Evolutionary conservation across 2,888 invertebrate species (phyloP), one percentile per base, ranked within the genome.

Genomic region (Chamaedrilus cognettii): DNA sequence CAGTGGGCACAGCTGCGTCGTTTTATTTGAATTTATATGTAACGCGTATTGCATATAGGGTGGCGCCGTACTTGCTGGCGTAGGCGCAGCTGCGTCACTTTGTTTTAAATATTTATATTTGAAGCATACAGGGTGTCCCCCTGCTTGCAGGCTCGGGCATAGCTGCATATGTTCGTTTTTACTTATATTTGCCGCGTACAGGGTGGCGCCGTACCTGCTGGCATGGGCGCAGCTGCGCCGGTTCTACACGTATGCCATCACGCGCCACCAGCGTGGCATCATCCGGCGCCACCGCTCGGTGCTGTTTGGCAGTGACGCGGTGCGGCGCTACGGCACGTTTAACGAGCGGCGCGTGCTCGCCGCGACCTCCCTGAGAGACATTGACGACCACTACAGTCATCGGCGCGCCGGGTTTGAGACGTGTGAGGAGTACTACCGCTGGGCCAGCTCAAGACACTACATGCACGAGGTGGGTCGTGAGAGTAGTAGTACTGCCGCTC

Each of bases 221-320:
- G 50, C 92, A 80, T 95, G 94, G 94, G 90, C 91, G 80, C 92
- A 93, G 82, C 90, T 94, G 85, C 88, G 95, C 23, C 90, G 95
- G 2, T 89, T 93, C 79, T 96, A 96, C 84, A 86, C 94, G 67
- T 95, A 93, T 84, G 89, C 93, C 68, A 95, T 96, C 91, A 94
- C 95, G 0, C 93, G 94, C 82, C 93, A 94, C 83, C 90, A 95
- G 83, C 92, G 93, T 75, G 90, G 89, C 79, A 90, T 96, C 68
- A 91, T 96, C 74, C 87, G 92, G n/a, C 87, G 90, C 63, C 94
- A 96, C 84, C 90, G 91, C 77, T 87, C 89, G 72, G 87, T 89
- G 67, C 84, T 95, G 64, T 86, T 95, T 59, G 89, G 89, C 28
- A 89, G 90, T 55, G 91, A 92, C 57, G 87, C 90, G 26, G 90